These are phyloP conservation scores for Oreonectes daqikongensis DNA, from an alignment of 2,797 vertebrate species.

Conservation along the genomic window DNA sequence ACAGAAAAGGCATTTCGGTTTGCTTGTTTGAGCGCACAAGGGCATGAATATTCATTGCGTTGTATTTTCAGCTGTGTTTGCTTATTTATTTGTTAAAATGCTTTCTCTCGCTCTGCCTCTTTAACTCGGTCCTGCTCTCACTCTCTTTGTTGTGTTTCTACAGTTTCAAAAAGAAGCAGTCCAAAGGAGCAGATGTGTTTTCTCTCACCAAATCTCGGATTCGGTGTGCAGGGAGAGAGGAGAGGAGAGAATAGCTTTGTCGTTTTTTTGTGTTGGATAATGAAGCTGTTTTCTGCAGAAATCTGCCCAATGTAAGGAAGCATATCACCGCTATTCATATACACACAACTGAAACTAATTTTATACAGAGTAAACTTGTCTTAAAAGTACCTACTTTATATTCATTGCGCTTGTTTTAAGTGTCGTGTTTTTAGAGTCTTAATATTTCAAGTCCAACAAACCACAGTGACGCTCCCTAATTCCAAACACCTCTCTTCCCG, in stretches of 20 bases:
- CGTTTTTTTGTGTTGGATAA: background rate
- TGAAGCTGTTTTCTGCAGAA: conserved; percentile 11
- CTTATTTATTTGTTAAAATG: conserved; percentile 64
- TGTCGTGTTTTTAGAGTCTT: background rate
- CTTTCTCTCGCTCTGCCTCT: conserved; percentile 53
- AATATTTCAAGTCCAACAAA: background rate
- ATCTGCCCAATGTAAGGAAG: background rate
- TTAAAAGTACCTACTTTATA: background rate
- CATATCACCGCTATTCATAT: background rate
- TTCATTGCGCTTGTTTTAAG: background rate
- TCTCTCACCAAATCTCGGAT: conserved; percentile 29
- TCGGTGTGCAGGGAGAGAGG: background rate
- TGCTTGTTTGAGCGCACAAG: conserved; percentile 63
- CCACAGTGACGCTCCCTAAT: background rate
- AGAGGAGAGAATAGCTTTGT: conserved; percentile 5
- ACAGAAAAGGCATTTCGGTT: conserved; percentile 66
- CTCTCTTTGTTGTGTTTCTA: background rate
- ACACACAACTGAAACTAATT: background rate
- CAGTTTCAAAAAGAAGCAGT: conserved; percentile 28
- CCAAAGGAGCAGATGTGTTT: conserved; percentile 39
- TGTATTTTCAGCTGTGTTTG: conserved; percentile 60
- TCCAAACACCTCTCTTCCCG: background rate
- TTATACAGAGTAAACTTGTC: background rate
- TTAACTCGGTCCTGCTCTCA: no score
- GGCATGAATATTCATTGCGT: conserved; percentile 71